Evolutionary conservation across 2,888 invertebrate genomes (phyloP).

Genomic region (Eulithis prunata): DNA sequence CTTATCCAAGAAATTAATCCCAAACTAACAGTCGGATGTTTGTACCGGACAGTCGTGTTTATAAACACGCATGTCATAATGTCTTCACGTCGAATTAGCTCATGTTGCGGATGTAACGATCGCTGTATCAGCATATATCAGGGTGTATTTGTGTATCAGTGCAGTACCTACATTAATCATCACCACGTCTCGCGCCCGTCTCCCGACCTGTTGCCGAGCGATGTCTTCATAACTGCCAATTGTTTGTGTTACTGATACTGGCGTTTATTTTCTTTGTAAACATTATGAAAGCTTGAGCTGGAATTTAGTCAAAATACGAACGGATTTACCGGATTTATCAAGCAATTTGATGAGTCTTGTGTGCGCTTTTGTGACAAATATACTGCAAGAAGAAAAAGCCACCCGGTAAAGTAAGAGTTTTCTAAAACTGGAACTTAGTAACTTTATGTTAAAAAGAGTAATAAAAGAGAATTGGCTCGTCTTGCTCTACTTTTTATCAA

Average conservation of each 20-base stretch:
- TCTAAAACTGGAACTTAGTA: not conserved
- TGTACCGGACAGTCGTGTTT: constrained; percentile 16
- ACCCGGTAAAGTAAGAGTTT: not conserved
- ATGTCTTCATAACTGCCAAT: constrained; percentile 23
- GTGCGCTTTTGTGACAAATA: too few species aligned
- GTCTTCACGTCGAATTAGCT: constrained; percentile 30
- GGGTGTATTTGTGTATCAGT: not conserved
- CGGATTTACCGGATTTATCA: too few species aligned
- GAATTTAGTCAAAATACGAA: too few species aligned
- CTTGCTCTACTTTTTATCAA: constrained; percentile 19
- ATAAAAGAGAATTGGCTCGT: constrained; percentile 25
- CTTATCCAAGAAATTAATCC: not conserved
- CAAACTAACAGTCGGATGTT: not conserved
- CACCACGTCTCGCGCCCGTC: constrained; percentile 27
- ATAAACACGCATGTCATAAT: constrained; percentile 29
- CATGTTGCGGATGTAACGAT: constrained; percentile 27
- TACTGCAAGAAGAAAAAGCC: too few species aligned
- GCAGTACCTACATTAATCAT: constrained; percentile 38
- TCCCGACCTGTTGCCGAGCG: constrained; percentile 32
- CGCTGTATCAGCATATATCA: constrained; percentile 2
- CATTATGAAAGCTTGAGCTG: too few species aligned
- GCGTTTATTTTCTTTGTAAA: too few species aligned
- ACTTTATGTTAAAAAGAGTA: constrained; percentile 6
- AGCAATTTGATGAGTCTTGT: too few species aligned
- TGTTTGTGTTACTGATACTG: constrained; percentile 1